These are phyloP conservation scores for Zaprionus nigranus DNA, from an alignment of 1,140 invertebrate genomes.

Conservation along the genomic window DNA sequence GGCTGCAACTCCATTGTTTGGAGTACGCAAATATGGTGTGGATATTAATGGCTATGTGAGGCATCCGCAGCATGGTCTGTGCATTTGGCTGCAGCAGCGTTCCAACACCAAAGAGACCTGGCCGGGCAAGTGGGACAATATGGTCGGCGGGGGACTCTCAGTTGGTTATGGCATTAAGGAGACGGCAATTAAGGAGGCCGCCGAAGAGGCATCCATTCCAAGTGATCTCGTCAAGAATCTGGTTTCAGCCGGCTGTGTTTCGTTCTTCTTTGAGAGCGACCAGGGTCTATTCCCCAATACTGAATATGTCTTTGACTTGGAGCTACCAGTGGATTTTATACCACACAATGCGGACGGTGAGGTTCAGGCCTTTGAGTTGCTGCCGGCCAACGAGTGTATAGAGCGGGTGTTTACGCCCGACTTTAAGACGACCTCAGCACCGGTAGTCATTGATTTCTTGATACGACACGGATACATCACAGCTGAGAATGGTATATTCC, in stretches of 20 bases:
- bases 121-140: conserved; percentile 97
- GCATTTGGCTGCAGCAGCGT: conserved; percentile 96
- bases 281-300: conserved; percentile 96
- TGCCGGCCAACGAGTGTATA: conserved; percentile 92
- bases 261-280: conserved; percentile 96
- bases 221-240: conserved; percentile 90
- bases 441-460: conserved; percentile 95
- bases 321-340: conserved; percentile 94
- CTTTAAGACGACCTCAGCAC: conserved; percentile 96
- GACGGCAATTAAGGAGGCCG: conserved; percentile 96
- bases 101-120: conserved; percentile 96
- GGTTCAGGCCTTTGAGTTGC: conserved; percentile 94
- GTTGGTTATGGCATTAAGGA: conserved; percentile 94
- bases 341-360: conserved; percentile 97
- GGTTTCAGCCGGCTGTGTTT: conserved; percentile 92
- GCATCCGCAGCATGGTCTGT: conserved; percentile 92
- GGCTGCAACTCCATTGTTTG: conserved; percentile 96
- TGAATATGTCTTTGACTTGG: conserved; percentile 97
- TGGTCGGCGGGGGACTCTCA: conserved; percentile 96
- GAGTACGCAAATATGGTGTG: conserved; percentile 96
- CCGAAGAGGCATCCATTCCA: conserved; percentile 96
- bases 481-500: conserved; percentile 92
- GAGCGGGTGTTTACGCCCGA: conserved; percentile 91
- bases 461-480: conserved; percentile 95
- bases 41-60: conserved; percentile 97